Conservation (phyloP, 2,797 vertebrate species). For the Babyrousa celebensis region DNA sequence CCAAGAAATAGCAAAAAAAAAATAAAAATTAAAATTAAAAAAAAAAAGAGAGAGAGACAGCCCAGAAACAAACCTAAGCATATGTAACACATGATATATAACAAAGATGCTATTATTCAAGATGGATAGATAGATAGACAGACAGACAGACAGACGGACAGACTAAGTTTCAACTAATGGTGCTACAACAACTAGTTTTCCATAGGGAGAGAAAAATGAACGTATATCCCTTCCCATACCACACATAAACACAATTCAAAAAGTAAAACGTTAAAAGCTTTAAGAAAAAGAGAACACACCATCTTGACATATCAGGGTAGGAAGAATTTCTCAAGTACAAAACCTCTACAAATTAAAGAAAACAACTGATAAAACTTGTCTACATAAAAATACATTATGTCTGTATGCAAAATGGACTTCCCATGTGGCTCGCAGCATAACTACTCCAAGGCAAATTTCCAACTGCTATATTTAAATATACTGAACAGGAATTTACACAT, state of each 20-base stretch:
- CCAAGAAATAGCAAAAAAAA: no score
- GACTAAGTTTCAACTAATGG: not conserved
- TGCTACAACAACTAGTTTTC: not conserved
- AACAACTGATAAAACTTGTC: not conserved
- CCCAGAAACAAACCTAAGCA: conserved; percentile 21
- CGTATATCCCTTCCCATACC: conserved; percentile 13
- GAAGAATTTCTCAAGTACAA: not conserved
- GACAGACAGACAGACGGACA: no score
- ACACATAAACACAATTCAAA: conserved; percentile 49
- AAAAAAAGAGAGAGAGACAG: not conserved
- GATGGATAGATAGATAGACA: not conserved
- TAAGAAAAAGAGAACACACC: conserved; percentile 15
- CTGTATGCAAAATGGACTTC: not conserved
- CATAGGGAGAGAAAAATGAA: not conserved
- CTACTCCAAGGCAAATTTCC: conserved; percentile 24
- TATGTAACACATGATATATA: not conserved
- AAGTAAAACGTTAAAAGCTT: not conserved
- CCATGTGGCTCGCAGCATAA: no score
- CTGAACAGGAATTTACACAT: conserved; percentile 7
- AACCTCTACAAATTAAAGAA: not conserved
- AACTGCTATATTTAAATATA: conserved; percentile 36
- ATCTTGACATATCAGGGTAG: not conserved
- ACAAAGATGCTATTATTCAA: conserved; percentile 15
- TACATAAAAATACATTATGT: conserved; percentile 10
- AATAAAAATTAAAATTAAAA: no score